A percentile compares a stretch with the other conserved stretches of the same genome.
Conservation (phyloP, 2,888 invertebrate species). For the Nemapogon koenigi region DNA sequence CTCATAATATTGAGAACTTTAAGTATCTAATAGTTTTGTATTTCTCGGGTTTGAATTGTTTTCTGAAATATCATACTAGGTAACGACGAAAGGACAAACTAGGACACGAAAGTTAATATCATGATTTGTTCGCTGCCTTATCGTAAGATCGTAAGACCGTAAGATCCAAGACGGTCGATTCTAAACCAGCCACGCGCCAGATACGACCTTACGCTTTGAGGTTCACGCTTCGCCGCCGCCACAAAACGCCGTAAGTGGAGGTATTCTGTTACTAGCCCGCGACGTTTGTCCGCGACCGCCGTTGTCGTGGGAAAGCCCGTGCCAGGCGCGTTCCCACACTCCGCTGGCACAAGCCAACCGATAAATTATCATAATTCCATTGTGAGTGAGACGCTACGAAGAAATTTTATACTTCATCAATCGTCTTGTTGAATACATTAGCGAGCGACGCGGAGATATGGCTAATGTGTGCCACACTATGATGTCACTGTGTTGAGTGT, state of each 20-base stretch:
- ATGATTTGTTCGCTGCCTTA: no score
- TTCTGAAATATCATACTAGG: no score
- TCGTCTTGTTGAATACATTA: conserved; percentile 62
- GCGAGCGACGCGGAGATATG: conserved; percentile 33
- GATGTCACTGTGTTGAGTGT: no score
- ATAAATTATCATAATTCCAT: conserved; percentile 67
- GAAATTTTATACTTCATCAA: conserved; percentile 66
- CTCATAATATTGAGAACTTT: no score
- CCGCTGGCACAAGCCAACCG: conserved; percentile 64
- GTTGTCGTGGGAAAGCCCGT: conserved; percentile 62
- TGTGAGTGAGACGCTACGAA: conserved; percentile 65
- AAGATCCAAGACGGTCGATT: no score
- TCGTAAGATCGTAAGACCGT: no score
- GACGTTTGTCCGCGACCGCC: conserved; percentile 35
- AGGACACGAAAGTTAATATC: no score
- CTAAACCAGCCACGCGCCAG: conserved; percentile 23
- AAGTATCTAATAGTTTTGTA: no score
- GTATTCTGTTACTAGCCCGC: conserved; percentile 21
- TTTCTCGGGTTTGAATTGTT: no score
- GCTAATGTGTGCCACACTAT: conserved; percentile 9
- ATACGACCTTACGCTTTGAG: conserved; percentile 31
- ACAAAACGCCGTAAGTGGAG: conserved; percentile 38
- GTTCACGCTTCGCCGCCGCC: conserved; percentile 11
- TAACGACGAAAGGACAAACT: no score
- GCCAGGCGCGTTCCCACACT: conserved; percentile 65